A percentile compares a stretch with the other conserved stretches of the same genome.
Conservation (phyloP, 2,888 invertebrate genomes). For the Stomorhina lunata region DNA sequence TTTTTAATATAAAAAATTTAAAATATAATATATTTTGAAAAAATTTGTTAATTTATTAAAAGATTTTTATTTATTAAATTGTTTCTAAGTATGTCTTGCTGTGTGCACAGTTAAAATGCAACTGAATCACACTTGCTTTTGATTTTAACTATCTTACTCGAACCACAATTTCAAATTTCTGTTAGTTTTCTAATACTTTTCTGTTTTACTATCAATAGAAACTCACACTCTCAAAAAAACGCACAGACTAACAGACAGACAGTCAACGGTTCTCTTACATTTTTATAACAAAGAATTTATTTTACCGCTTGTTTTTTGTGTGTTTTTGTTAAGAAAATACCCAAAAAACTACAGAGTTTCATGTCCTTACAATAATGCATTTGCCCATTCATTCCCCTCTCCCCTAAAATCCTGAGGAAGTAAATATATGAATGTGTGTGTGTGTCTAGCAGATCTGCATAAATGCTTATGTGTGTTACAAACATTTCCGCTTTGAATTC, state of each 20-base stretch:
- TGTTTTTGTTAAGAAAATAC: slow-evolving; percentile 37
- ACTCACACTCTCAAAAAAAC: slow-evolving; percentile 22
- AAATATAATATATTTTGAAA: not conserved
- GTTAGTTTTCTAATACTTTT: slow-evolving; percentile 46
- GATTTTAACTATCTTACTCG: slow-evolving; percentile 51
- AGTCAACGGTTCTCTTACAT: not conserved
- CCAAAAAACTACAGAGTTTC: slow-evolving; percentile 33
- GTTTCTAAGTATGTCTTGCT: slow-evolving; percentile 65
- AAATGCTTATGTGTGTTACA: slow-evolving; percentile 25
- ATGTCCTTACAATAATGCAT: slow-evolving; percentile 17
- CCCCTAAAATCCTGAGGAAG: not conserved
- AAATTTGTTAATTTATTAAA: slow-evolving; percentile 2
- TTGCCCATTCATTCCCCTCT: slow-evolving; percentile 52
- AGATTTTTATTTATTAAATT: slow-evolving; percentile 17
- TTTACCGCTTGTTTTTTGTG: slow-evolving; percentile 14
- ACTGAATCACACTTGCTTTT: slow-evolving; percentile 70
- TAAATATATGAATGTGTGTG: not conserved
- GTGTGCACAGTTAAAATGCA: slow-evolving; percentile 73
- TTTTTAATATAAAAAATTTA: not conserved
- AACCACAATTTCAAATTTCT: slow-evolving; percentile 56
- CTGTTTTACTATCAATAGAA: slow-evolving; percentile 58
- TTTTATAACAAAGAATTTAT: slow-evolving; percentile 18
- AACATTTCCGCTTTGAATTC: slow-evolving; percentile 44
- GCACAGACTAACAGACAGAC: slow-evolving; percentile 1
- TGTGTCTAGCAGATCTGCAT: slow-evolving; percentile 44